phyloP scores from a whole-genome alignment of 2,888 invertebrate species.

The Synanthedon andrenaeformis region DNA sequence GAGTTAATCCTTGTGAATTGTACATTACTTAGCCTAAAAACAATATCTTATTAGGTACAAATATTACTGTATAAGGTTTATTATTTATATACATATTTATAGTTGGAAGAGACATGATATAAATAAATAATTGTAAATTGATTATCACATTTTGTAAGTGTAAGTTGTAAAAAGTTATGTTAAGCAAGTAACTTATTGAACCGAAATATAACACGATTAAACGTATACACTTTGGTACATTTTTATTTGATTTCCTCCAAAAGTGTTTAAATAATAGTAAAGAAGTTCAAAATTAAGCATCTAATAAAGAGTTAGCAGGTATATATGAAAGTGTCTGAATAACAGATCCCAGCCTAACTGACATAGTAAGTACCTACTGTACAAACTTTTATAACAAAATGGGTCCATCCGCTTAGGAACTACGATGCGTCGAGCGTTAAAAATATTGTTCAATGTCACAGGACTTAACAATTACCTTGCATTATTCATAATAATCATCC shows the following conservation, averaged over 20 bases:
- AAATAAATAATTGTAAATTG: slow-evolving; percentile 56
- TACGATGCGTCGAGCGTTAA: too few relatives aligned
- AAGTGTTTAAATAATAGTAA: too few relatives aligned
- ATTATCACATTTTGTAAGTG: slow-evolving; percentile 34
- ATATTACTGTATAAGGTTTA: slow-evolving; percentile 36
- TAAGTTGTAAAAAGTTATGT: slow-evolving; percentile 64
- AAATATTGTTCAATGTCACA: too few relatives aligned
- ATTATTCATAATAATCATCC: too few relatives aligned
- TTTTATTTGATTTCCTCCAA: not conserved
- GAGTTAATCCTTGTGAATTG: slow-evolving; percentile 1
- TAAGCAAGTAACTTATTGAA: slow-evolving; percentile 68
- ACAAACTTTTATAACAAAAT: too few relatives aligned
- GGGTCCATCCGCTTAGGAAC: too few relatives aligned
- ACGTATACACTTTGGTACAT: not conserved
- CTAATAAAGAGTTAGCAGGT: too few relatives aligned
- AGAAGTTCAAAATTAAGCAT: too few relatives aligned
- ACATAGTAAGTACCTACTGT: too few relatives aligned
- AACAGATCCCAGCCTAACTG: too few relatives aligned
- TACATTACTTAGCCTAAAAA: slow-evolving; percentile 20
- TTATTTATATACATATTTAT: slow-evolving; percentile 38
- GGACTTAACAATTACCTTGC: too few relatives aligned
- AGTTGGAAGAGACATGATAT: slow-evolving; percentile 33
- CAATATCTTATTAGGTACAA: slow-evolving; percentile 62
- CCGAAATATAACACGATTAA: slow-evolving; percentile 61
- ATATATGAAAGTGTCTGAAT: too few relatives aligned